A percentile compares a stretch with the other conserved stretches of the same genome.
phyloP scores from a whole-genome alignment of 1,140 invertebrate genomes.

The Centruroides sculpturatus region DNA sequence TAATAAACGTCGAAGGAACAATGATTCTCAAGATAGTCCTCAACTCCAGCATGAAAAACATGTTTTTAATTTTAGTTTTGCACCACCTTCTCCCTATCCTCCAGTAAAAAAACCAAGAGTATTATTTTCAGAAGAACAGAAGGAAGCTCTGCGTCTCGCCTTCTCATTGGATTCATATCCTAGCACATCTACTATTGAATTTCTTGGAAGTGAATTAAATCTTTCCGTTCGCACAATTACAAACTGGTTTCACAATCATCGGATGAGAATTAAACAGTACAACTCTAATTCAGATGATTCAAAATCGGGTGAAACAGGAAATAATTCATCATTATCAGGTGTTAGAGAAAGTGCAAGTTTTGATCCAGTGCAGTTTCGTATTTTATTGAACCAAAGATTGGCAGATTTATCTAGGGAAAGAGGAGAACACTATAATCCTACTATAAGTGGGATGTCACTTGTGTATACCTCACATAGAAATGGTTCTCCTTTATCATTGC shows the following conservation, averaged over 20 bases:
- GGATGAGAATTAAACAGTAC: slow-evolving; percentile 89
- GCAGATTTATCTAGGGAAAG: slow-evolving; percentile 55
- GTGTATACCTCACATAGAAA: slow-evolving; percentile 10
- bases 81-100: slow-evolving; percentile 13
- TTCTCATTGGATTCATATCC: slow-evolving; percentile 94
- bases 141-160: slow-evolving; percentile 82
- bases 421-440: slow-evolving; percentile 42
- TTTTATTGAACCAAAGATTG: slow-evolving; percentile 70
- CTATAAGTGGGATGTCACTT: slow-evolving; percentile 2
- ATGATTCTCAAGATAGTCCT: neutral
- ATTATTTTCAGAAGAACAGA: slow-evolving; percentile 94
- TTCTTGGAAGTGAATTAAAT: slow-evolving; percentile 74
- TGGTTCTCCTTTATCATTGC: slow-evolving; percentile 3
- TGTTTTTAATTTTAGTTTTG: slow-evolving; percentile 1
- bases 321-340: slow-evolving; percentile 8
- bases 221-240: slow-evolving; percentile 92
- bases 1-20: slow-evolving; percentile 53
- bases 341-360: slow-evolving; percentile 35
- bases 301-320: slow-evolving; percentile 27
- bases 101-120: slow-evolving; percentile 73
- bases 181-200: slow-evolving; percentile 86
- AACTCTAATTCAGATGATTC: slow-evolving; percentile 25
- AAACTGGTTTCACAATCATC: slow-evolving; percentile 99
- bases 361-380: slow-evolving; percentile 76
- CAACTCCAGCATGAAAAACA: neutral